Percentiles rank a stretch among this genome's conserved stretches.
These are phyloP conservation scores for Erebia palarica DNA, from an alignment of 2,888 invertebrate genomes.

Conservation along the genomic window DNA sequence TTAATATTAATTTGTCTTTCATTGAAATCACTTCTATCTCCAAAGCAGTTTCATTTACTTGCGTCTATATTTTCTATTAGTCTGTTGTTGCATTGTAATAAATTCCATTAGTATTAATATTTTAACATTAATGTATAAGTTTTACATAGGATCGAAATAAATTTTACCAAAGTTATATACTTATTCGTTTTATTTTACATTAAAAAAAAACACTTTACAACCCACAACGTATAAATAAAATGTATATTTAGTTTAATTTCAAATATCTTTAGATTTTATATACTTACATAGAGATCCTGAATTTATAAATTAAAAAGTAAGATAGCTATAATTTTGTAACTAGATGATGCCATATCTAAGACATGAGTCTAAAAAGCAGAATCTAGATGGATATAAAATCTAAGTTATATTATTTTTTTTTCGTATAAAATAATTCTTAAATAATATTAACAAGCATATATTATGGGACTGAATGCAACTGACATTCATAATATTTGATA, in stretches of 20 bases:
- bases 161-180: conserved; percentile 54
- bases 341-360: neutral
- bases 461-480: conserved; percentile 26
- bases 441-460: conserved; percentile 16
- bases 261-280: neutral
- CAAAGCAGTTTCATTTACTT: neutral
- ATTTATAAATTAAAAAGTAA: too few species aligned
- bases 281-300: neutral
- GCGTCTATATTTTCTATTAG: conserved; percentile 7
- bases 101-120: conserved; percentile 57
- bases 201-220: neutral
- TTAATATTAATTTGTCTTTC: too few species aligned
- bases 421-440: conserved; percentile 39
- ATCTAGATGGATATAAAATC: too few species aligned
- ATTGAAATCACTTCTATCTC: neutral
- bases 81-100: conserved; percentile 27
- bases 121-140: conserved; percentile 12
- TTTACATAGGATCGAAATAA: conserved; percentile 43
- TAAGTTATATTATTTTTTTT: neutral
- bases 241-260: conserved; percentile 31
- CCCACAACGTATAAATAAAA: conserved; percentile 46
- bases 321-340: neutral
- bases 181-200: conserved; percentile 42
- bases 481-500: neutral
- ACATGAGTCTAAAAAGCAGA: too few species aligned